These are phyloP conservation scores for Gila robusta DNA, from an alignment of 2,797 vertebrate genomes.

Conservation along the genomic window DNA sequence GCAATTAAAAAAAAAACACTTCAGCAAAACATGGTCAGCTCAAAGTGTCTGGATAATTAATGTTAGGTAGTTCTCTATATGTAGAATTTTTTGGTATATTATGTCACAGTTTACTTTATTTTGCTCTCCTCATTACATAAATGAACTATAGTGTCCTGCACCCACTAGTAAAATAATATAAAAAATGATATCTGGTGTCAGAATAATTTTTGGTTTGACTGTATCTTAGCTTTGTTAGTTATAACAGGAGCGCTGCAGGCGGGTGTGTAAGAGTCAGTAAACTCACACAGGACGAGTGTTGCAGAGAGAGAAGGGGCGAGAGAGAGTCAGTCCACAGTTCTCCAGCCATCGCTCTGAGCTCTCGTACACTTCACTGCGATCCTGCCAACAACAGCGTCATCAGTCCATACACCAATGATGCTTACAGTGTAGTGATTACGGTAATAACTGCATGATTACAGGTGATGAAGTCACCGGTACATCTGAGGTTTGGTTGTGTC, in stretches of 20 bases:
- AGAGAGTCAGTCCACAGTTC: conserved; percentile 73
- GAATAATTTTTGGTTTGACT: too few relatives aligned
- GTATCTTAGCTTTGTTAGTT: neutral
- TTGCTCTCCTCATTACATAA: too few relatives aligned
- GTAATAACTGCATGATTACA: neutral
- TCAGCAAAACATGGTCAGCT: too few relatives aligned
- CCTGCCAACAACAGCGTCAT: neutral
- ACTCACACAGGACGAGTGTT: conserved; percentile 31
- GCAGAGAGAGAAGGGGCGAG: conserved; percentile 67
- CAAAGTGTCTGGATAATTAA: too few relatives aligned
- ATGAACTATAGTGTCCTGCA: too few relatives aligned
- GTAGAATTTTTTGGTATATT: too few relatives aligned
- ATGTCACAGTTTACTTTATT: too few relatives aligned
- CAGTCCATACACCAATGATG: neutral
- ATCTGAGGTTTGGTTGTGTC: conserved; percentile 54
- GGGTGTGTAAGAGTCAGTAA: neutral
- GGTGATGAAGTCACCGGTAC: conserved; percentile 71
- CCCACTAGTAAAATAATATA: too few relatives aligned
- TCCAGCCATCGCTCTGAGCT: conserved; percentile 77
- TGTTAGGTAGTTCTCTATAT: too few relatives aligned
- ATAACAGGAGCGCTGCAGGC: neutral
- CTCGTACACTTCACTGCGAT: conserved; percentile 50
- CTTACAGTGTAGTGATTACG: neutral
- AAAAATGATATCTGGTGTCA: too few relatives aligned
- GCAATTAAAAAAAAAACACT: too few relatives aligned